These are phyloP conservation scores for Microchrysa polita DNA, from an alignment of 2,888 invertebrate species.

Conservation along the genomic window DNA sequence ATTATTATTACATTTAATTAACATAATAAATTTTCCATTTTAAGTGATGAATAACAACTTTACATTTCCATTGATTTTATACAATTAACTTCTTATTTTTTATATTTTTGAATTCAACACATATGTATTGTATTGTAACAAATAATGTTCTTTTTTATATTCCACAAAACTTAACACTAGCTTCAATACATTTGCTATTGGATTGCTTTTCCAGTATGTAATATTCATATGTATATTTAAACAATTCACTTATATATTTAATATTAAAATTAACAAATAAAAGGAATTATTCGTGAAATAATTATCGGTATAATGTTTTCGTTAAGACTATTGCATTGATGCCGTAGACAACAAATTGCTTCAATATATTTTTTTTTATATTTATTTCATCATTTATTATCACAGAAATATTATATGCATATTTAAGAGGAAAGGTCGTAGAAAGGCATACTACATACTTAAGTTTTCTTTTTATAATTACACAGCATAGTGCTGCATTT, in stretches of 20 bases:
- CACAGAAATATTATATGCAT: slow-evolving; percentile 25
- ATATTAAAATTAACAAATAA: background rate
- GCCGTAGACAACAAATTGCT: background rate
- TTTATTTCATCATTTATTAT: slow-evolving; percentile 33
- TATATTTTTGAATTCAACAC: too few species aligned
- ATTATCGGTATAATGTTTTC: slow-evolving; percentile 6
- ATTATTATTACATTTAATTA: slow-evolving; percentile 22
- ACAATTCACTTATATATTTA: too few species aligned
- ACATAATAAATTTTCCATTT: slow-evolving; percentile 8
- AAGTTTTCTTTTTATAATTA: background rate
- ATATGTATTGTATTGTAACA: too few species aligned
- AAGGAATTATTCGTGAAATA: background rate
- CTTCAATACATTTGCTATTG: background rate
- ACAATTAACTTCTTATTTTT: too few species aligned
- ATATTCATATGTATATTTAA: too few species aligned
- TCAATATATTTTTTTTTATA: slow-evolving; percentile 18
- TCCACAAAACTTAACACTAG: slow-evolving; percentile 24
- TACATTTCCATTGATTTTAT: background rate
- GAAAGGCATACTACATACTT: slow-evolving; percentile 3
- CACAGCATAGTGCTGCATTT: too few species aligned
- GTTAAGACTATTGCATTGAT: background rate
- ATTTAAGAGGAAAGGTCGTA: background rate
- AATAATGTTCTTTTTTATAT: background rate
- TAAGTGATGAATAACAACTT: slow-evolving; percentile 16
- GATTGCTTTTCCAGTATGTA: background rate